These are phyloP conservation scores for Argya squamiceps DNA, from an alignment of 2,797 vertebrate species.

Conservation along the genomic window DNA sequence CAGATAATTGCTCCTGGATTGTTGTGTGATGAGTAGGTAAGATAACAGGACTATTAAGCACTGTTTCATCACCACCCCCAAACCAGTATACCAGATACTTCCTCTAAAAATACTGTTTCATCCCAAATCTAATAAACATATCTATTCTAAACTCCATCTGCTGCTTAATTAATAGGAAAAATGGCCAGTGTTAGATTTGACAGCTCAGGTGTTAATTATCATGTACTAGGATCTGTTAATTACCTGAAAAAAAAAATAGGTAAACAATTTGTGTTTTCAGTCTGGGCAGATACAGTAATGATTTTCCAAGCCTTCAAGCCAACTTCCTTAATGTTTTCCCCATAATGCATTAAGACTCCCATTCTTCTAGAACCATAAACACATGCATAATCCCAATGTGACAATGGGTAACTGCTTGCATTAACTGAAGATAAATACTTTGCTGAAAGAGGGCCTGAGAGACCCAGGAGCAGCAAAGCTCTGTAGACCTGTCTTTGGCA, in stretches of 20 bases:
- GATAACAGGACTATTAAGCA: slow-evolving; percentile 59
- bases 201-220: background rate
- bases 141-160: background rate
- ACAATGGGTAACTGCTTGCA: background rate
- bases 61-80: slow-evolving; percentile 16
- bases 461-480: background rate
- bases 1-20: slow-evolving; percentile 52
- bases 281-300: background rate
- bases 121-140: background rate
- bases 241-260: background rate
- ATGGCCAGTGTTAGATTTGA: background rate
- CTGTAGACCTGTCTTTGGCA: background rate
- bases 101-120: background rate
- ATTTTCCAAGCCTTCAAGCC: background rate
- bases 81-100: slow-evolving; percentile 37
- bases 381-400: background rate
- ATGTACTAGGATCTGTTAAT: background rate
- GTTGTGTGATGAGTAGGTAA: slow-evolving; percentile 29
- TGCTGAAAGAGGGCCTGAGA: background rate
- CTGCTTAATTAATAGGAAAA: background rate
- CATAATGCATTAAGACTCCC: background rate
- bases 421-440: background rate
- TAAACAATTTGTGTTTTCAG: background rate
- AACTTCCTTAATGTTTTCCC: background rate
- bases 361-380: background rate